Base-by-base conservation (phyloP, 2,888 invertebrate species). In the Ichneumon xanthorius region DNA sequence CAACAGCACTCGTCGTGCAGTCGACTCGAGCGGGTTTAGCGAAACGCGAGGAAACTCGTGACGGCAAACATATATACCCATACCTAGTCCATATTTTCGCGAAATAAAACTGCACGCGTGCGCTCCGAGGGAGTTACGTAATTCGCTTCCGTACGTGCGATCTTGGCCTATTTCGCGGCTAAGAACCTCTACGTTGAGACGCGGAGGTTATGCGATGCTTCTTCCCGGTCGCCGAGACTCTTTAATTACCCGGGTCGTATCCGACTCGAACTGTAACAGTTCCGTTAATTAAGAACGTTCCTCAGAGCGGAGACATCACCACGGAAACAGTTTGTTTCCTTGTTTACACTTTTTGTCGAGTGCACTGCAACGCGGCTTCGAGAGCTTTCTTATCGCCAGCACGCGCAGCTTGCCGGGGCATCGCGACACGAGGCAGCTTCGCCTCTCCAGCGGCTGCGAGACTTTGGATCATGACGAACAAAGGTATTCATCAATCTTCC, bases 121-220 rank as follows among this genome's bases (percentile, higher is more conserved):
- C 80, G 67, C 80, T 71, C 53, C 45, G 58, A 58, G 58, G 48
- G 37, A 45, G 61, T 81, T 77, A 72, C 80, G 67, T 77, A 30
- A 80, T 58, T 50, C 75, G 79, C 73, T 55, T 61, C 55, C 55
- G 80, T 50, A 30, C 67, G 26, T 30, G 77, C 61, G 61, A 80
- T 84, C 72, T 78, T 53, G 40, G 50, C 65, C 80, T 84, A 84
- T 81, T 84, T 84, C 65, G 65, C 65, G 78, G 58, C 65, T 75
- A 75, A 68, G 58, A 55, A 22, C 50, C 30, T 30, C 58, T 40
- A 53, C 40, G 75, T 16, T 53, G 70, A 63, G 26, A 30, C 37
- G 26, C 70, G 40, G 19, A 40, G 30, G 50, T 22, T 67, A 45
- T 82, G 48, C 30, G 30, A 26, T 16, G 22, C 33, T 45, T n/a